Percentiles rank a stretch among this genome's conserved stretches.
Evolutionary conservation across 2,113 vertebrate species (phyloP).

Genomic region (Mungos mungo): DNA sequence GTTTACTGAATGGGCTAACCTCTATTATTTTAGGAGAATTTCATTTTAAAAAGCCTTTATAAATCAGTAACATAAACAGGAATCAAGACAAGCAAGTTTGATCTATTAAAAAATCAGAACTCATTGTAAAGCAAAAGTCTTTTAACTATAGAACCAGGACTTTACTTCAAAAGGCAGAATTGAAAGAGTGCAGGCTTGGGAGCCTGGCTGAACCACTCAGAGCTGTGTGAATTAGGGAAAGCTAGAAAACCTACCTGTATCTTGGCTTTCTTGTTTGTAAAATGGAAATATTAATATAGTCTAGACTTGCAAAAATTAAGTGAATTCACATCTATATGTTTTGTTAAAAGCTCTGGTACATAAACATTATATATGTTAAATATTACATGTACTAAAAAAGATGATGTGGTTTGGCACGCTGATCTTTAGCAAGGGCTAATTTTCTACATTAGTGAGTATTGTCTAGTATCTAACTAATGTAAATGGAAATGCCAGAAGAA

Average conservation of each 20-base stretch:
- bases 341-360: not conserved
- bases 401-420: not conserved
- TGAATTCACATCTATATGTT: not conserved
- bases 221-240: not conserved
- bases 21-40: not conserved
- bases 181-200: accelerated
- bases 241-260: not conserved
- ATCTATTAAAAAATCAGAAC: not conserved
- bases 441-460: slow-evolving; percentile 16
- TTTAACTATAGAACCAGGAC: not conserved
- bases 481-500: slow-evolving; percentile 40
- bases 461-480: slow-evolving; percentile 54
- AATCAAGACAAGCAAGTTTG: not conserved
- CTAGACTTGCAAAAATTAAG: not conserved
- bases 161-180: accelerated
- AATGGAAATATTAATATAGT: not conserved
- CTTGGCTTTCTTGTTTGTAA: not conserved
- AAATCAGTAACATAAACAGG: not conserved
- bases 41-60: not conserved
- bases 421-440: slow-evolving; percentile 6
- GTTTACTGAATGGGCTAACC: not conserved
- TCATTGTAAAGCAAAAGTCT: not conserved
- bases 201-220: not conserved
- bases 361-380: not conserved
- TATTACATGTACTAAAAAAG: not conserved